Evolutionary conservation across 2,888 invertebrate species (phyloP), one percentile per base, ranked within the genome.

Genomic region (Rotaria socialis): DNA sequence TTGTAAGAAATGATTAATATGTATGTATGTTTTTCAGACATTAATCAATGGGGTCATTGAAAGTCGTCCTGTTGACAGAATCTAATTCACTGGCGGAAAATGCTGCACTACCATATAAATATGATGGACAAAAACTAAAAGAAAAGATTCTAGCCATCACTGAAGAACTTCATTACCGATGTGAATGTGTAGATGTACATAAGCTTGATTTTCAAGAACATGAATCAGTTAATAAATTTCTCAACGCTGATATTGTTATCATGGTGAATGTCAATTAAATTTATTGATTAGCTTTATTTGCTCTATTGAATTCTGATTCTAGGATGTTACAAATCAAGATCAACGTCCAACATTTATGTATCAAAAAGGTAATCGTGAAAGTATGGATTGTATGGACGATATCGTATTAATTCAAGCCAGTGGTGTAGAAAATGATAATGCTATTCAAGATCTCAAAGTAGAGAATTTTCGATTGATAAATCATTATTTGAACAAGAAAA

Each of bases 151-250:
- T 6, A 19, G 16, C 19, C 0, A 35, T 67, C 35, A 19, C 35
- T 67, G 67, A 35, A 67, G 35, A 67, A 67, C 67, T 67, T 35
- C 16, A 85, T 43, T 56, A 58, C 43, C 56, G 41, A 24, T 85
- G 85, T 41, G 85, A 85, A 67, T 67, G n/a, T 85, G 89, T 91
- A 10, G 89, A 88, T 10, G 98, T 97, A 93, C 96, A 98, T 91
- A 96, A 96, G 91, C 92, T 98, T 88, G 98, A 99, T 92, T 98
- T 97, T 92, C 98, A 97, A 0, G 98, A 98, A 92, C 95, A 96
- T 24, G 95, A 95, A 91, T 95, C 96, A 0, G 92, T 97, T 89
- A 97, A 97, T 90, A 94, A 94, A 88, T 98, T 99, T 92, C 98
- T 98, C 92, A 97, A 97, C 93, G 98, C 99, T 0, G 98, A 99